Evolutionary conservation across 2,113 vertebrate species (phyloP), one percentile per base, ranked within the genome.

Genomic region (Oxyruncus cristatus): DNA sequence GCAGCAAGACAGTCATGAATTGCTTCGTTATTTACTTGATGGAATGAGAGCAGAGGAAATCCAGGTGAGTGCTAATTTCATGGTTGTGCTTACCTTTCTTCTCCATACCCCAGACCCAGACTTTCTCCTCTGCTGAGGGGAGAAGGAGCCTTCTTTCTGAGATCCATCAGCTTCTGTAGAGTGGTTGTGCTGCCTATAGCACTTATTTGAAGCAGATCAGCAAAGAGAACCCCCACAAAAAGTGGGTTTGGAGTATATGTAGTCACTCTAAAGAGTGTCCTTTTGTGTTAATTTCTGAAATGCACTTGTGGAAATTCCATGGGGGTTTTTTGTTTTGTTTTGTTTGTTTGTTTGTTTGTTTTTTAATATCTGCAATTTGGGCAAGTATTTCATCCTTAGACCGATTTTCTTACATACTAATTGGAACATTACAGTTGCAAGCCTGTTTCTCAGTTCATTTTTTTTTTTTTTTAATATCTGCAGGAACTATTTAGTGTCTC

Each of bases 1-100:
- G 96, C 99, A 99, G 97, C 99, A 99, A 88, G 99, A 99, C 93
- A 99, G 99, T 95, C 99, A 99, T 95, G 99, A 99, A 95, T 97
- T 99, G 50, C 98, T 99, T 83, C 99, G 99, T 53, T 99, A 99
- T 83, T 98, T 99, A 39, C 97, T 99, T 78, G 99, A 99, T 88
- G 99, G 99, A 73, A 99, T 99, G 99, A 98, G 98, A 96, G 98
- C 99, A 10, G 99, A 99, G 94, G 99, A 99, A 95, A 97, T 98
- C 62, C 99, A 98, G 93, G 99, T 99, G 95, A 86, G 97, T 89
- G 39, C 63, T 50, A 3, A 46, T 71, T 63, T 86, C 33, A 17
- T 23, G 50, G 20, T 33, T 75, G 23, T 53, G 15, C 35, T 3
- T 46, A 42, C 12, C 3, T 77, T 71, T 71, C 30, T 66, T 74